A percentile compares a stretch with the other conserved stretches of the same genome.
Evolutionary conservation across 2,797 vertebrate species (phyloP).

Genomic region (Rhinogobio ventralis): DNA sequence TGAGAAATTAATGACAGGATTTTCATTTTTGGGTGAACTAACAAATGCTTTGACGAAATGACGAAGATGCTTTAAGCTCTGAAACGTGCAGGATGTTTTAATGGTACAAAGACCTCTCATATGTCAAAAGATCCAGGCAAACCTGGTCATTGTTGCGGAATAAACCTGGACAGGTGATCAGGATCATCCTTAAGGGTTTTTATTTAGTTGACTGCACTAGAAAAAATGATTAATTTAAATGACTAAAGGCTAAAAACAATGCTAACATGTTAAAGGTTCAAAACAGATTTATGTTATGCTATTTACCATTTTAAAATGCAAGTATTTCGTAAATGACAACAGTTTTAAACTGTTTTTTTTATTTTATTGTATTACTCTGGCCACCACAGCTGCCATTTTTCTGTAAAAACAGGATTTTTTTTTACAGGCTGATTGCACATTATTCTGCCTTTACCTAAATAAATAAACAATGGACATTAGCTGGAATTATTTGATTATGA

Average conservation of each 20-base stretch:
- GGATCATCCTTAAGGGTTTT: neutral
- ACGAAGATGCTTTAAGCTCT: no score
- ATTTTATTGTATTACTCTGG: neutral
- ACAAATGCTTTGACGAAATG: no score
- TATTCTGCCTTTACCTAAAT: neutral
- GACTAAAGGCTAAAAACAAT: neutral
- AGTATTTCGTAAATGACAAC: neutral
- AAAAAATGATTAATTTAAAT: neutral
- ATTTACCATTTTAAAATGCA: no score
- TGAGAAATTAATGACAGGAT: no score
- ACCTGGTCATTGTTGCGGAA: neutral
- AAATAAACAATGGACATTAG: neutral
- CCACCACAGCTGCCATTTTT: neutral
- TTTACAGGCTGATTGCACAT: neutral
- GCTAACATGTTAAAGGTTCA: neutral
- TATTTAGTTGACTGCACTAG: neutral
- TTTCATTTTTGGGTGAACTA: no score
- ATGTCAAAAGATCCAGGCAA: no score
- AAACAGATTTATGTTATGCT: neutral
- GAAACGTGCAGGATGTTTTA: no score
- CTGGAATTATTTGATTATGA: neutral
- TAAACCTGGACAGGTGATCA: neutral
- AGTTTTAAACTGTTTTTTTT: neutral
- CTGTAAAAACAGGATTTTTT: neutral
- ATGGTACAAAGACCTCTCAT: no score